phyloP scores from a whole-genome alignment of 2,113 vertebrate species.

The Typhlomys cinereus region DNA sequence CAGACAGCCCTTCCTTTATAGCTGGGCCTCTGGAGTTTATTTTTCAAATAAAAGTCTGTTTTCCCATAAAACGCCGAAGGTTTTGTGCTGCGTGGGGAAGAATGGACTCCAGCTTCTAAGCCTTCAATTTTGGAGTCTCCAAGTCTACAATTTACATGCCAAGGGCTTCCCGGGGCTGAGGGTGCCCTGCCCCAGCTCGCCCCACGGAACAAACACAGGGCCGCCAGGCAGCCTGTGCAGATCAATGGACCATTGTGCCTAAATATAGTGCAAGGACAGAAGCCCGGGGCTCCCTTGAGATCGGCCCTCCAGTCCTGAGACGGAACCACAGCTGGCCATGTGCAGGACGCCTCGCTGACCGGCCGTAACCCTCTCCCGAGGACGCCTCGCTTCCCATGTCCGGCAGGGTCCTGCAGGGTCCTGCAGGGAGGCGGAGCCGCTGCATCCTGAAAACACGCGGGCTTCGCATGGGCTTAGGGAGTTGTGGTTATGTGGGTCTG shows the following conservation, averaged over 20 bases:
- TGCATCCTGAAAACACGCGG: not conserved
- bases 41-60: conserved; percentile 64
- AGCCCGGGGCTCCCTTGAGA: not conserved
- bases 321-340: accelerated
- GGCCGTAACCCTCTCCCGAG: not conserved
- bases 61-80: conserved; percentile 31
- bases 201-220: not conserved
- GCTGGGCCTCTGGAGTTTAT: conserved; percentile 43
- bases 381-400: accelerated
- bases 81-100: not conserved
- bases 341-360: not conserved
- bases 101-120: conserved; percentile 19
- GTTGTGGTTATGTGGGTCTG: accelerated
- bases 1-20: conserved; percentile 35
- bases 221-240: not conserved
- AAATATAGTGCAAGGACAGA: not conserved
- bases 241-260: not conserved
- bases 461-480: too few relatives aligned
- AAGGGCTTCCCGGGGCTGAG: not conserved
- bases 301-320: accelerated
- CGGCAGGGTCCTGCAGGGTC: not conserved
- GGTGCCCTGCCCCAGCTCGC: not conserved
- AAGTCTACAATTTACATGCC: not conserved
- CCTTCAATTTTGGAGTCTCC: conserved; percentile 7
- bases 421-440: accelerated